Conservation (phyloP, 2,113 vertebrate species). For the Scatophagus argus region DNA sequence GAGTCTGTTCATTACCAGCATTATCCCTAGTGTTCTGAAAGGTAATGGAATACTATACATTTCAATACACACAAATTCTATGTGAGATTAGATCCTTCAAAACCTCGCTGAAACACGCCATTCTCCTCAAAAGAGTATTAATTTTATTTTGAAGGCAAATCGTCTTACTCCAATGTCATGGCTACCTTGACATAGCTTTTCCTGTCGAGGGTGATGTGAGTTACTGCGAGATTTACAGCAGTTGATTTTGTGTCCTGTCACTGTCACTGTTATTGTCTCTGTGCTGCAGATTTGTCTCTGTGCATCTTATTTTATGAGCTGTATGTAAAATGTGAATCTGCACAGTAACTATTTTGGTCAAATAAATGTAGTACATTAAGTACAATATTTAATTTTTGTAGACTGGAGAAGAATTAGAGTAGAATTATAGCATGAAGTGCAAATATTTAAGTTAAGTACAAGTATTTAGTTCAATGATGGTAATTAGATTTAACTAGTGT, state of each 20-base stretch:
- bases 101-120: too few species aligned
- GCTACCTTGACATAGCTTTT: constrained; percentile 2
- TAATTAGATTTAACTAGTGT: not conserved
- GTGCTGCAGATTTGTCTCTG: not conserved
- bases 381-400: not conserved
- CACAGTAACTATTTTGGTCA: not conserved
- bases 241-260: constrained; percentile 15
- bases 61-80: too few species aligned
- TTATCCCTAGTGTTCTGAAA: not conserved
- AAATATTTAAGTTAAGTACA: not conserved
- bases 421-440: not conserved
- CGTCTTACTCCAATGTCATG: constrained; percentile 13
- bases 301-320: not conserved
- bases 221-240: constrained; percentile 43
- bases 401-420: not conserved
- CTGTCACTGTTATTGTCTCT: not conserved
- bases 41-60: too few species aligned
- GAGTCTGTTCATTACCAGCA: not conserved
- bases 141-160: constrained; percentile 40
- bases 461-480: not conserved
- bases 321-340: not conserved
- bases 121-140: not conserved
- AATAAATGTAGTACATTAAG: not conserved
- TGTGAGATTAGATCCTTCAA: too few species aligned
- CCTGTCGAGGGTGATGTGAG: constrained; percentile 52